These are phyloP conservation scores for Brachionus paranguensis DNA, from an alignment of 1,140 invertebrate species.

Conservation along the genomic window DNA sequence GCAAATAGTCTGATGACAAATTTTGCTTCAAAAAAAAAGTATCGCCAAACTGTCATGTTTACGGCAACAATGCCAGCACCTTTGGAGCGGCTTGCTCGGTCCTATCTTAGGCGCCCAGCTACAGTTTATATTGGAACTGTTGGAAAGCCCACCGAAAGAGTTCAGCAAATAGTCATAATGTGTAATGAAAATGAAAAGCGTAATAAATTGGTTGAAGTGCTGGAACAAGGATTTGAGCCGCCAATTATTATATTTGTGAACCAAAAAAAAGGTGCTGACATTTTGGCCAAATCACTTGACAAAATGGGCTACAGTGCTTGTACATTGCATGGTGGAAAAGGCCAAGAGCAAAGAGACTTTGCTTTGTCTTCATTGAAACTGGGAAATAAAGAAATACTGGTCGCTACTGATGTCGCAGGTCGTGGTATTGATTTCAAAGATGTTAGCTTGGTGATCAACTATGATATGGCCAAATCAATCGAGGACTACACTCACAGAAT, in stretches of 20 bases:
- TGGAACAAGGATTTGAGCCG: conserved; percentile 69
- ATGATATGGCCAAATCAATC: conserved; percentile 98
- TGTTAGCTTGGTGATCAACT: conserved; percentile 96
- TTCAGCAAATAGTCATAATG: conserved; percentile 94
- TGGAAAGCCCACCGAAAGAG: conserved; percentile 93
- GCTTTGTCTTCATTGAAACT: conserved; percentile 89
- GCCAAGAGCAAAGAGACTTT: conserved; percentile 97
- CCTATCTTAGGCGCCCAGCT: conserved; percentile 86
- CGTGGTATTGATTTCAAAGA: conserved; percentile 99
- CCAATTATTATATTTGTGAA: conserved; percentile 99
- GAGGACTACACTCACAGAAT: conserved; percentile 99
- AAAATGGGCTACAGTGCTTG: conserved; percentile 72
- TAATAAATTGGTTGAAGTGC: conserved; percentile 60
- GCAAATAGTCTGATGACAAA: conserved; percentile 75
- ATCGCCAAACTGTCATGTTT: conserved; percentile 97
- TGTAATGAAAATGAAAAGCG: conserved; percentile 80
- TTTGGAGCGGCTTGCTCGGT: conserved; percentile 87
- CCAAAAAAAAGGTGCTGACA: conserved; percentile 98
- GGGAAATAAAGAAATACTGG: conserved; percentile 88
- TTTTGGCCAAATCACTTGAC: conserved; percentile 89
- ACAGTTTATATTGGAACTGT: conserved; percentile 97
- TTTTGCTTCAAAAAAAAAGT: conserved; percentile 87
- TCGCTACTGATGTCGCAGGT: conserved; percentile 99
- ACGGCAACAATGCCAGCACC: conserved; percentile 99
- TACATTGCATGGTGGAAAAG: conserved; percentile 73